These are phyloP conservation scores for Etheostoma cragini DNA, from an alignment of 2,113 vertebrate genomes.

Conservation along the genomic window DNA sequence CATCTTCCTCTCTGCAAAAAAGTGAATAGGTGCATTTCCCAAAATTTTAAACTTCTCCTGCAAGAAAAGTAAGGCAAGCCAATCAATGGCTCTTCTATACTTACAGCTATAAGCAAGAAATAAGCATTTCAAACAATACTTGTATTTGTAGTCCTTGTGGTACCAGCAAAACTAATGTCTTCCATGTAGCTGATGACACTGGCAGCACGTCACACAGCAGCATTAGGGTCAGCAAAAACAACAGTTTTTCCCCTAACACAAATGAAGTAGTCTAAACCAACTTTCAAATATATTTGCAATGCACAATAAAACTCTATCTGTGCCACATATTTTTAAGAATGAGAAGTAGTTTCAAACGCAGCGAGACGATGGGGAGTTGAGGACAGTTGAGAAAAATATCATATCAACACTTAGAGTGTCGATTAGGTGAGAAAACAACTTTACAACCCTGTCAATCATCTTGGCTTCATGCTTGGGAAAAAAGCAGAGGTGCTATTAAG, in stretches of 20 bases:
- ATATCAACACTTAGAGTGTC: conserved; percentile 62
- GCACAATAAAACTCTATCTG: neutral
- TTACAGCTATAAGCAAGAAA: neutral
- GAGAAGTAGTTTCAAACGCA: conserved; percentile 10
- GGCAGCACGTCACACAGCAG: too few relatives aligned
- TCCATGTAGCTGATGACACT: neutral
- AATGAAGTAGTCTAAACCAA: neutral
- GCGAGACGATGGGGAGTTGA: conserved; percentile 10
- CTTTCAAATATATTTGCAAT: neutral
- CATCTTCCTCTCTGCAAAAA: too few relatives aligned
- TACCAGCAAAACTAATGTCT: neutral
- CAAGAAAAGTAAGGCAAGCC: neutral
- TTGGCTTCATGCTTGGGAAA: conserved; percentile 7
- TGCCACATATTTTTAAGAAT: conserved; percentile 4
- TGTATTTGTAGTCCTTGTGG: neutral
- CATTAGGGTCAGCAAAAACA: too few relatives aligned
- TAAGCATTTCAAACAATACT: neutral
- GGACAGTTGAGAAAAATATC: conserved; percentile 49
- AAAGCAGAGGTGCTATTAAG: neutral
- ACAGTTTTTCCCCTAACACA: neutral
- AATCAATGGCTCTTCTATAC: neutral
- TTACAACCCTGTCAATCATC: conserved; percentile 59
- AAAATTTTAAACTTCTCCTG: too few relatives aligned
- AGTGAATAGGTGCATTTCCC: too few relatives aligned
- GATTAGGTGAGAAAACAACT: conserved; percentile 71